These are phyloP conservation scores for Mesochorus sp. DNA, from an alignment of 2,888 invertebrate species.

Conservation along the genomic window DNA sequence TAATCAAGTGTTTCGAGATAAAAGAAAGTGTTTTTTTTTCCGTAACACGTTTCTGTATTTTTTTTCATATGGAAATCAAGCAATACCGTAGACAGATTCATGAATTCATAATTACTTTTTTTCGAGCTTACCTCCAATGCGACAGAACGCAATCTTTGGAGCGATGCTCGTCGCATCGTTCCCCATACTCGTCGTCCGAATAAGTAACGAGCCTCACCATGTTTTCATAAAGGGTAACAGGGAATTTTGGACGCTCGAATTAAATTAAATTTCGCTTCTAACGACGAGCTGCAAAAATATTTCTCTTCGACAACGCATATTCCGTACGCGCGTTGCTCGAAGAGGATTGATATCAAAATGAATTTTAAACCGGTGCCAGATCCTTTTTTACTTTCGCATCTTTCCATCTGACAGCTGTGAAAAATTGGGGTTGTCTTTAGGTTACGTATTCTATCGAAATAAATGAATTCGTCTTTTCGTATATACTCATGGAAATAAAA, in stretches of 20 bases:
- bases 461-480: no score
- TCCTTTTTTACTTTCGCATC: constrained; percentile 1
- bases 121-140: constrained; percentile 52
- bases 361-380: neutral
- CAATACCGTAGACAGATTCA: neutral
- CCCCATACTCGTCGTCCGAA: constrained; percentile 32
- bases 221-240: constrained; percentile 38
- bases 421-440: neutral
- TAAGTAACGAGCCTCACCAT: constrained; percentile 58
- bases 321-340: neutral
- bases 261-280: constrained; percentile 25
- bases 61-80: no score
- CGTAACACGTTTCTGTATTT: no score
- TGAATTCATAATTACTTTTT: constrained; percentile 4
- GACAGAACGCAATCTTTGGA: constrained; percentile 41
- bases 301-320: neutral
- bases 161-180: constrained; percentile 4
- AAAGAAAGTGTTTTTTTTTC: no score
- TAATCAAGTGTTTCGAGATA: no score
- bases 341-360: neutral
- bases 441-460: no score
- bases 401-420: constrained; percentile 8
- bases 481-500: constrained; percentile 8
- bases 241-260: neutral
- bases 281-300: neutral